These are phyloP conservation scores for Triplophysa tibetana DNA, from an alignment of 2,113 vertebrate species.

Conservation along the genomic window DNA sequence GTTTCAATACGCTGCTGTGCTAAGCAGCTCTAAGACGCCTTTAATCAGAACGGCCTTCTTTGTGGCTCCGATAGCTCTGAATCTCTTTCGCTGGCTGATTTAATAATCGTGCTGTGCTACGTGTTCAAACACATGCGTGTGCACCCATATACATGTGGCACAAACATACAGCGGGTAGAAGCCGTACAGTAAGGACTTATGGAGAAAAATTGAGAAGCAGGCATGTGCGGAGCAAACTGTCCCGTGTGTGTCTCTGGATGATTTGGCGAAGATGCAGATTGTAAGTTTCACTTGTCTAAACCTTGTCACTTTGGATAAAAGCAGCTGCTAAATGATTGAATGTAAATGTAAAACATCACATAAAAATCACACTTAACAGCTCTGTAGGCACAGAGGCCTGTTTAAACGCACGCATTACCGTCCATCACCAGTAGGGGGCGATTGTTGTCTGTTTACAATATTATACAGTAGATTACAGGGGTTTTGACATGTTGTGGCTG, in stretches of 20 bases:
- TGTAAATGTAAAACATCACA: background rate
- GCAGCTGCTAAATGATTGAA: no score
- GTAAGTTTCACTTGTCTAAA: background rate
- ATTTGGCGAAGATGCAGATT: background rate
- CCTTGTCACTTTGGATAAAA: no score
- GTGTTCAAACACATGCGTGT: constrained; percentile 46
- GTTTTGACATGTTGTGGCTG: constrained; percentile 38
- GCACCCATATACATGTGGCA: constrained; percentile 46
- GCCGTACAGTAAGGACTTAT: background rate
- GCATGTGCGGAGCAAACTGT: constrained; percentile 1
- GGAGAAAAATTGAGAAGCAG: background rate
- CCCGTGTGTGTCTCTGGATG: constrained; percentile 3
- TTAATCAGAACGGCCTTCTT: constrained; percentile 70
- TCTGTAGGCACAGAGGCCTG: background rate
- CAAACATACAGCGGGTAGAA: constrained; percentile 18
- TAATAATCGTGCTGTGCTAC: constrained; percentile 62
- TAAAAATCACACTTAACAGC: background rate
- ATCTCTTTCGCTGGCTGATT: constrained; percentile 63
- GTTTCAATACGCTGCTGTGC: constrained; percentile 62
- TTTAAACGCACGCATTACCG: background rate
- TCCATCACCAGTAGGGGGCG: constrained; percentile 41
- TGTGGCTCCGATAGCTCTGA: constrained; percentile 67
- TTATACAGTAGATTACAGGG: background rate
- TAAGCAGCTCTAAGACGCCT: constrained; percentile 71
- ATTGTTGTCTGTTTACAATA: constrained; percentile 8